phyloP scores from a whole-genome alignment of 2,888 invertebrate genomes.

The Tillus elongatus region DNA sequence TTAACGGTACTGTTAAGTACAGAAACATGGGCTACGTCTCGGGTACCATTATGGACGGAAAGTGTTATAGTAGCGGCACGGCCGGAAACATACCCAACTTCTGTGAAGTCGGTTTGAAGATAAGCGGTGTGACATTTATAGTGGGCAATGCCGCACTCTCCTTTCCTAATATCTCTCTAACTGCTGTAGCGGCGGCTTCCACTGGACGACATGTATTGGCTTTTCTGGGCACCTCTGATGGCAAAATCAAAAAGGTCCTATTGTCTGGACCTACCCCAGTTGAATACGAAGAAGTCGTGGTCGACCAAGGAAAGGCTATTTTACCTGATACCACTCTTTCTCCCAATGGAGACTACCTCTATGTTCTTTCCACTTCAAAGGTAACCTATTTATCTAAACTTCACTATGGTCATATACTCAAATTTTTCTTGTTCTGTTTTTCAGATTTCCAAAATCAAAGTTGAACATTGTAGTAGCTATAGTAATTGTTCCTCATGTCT shows the following conservation, averaged over 20 bases:
- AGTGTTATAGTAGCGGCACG: constrained; percentile 79
- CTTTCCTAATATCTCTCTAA: constrained; percentile 72
- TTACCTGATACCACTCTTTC: constrained; percentile 83
- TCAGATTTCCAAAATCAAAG: constrained; percentile 65
- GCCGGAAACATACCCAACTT: constrained; percentile 87
- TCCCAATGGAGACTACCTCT: constrained; percentile 72
- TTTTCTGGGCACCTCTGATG: constrained; percentile 83
- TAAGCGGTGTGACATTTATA: constrained; percentile 81
- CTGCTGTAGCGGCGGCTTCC: constrained; percentile 77
- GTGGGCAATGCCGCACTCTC: constrained; percentile 64
- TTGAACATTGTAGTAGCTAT: constrained; percentile 79
- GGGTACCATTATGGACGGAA: constrained; percentile 82
- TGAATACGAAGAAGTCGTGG: constrained; percentile 78
- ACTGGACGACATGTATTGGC: constrained; percentile 89
- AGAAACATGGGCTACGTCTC: constrained; percentile 88
- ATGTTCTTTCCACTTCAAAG: constrained; percentile 70
- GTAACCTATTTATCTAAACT: constrained; percentile 42
- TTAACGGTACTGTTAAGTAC: constrained; percentile 87
- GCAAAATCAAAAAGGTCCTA: constrained; percentile 77
- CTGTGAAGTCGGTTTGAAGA: constrained; percentile 86
- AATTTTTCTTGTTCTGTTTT: constrained; percentile 20
- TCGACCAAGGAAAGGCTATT: constrained; percentile 70
- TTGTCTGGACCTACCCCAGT: constrained; percentile 63
- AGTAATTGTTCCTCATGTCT: constrained; percentile 82
- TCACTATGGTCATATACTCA: constrained; percentile 10